Evolutionary conservation across 2,113 vertebrate genomes (phyloP).

Genomic region (Chionodraco myersi): DNA sequence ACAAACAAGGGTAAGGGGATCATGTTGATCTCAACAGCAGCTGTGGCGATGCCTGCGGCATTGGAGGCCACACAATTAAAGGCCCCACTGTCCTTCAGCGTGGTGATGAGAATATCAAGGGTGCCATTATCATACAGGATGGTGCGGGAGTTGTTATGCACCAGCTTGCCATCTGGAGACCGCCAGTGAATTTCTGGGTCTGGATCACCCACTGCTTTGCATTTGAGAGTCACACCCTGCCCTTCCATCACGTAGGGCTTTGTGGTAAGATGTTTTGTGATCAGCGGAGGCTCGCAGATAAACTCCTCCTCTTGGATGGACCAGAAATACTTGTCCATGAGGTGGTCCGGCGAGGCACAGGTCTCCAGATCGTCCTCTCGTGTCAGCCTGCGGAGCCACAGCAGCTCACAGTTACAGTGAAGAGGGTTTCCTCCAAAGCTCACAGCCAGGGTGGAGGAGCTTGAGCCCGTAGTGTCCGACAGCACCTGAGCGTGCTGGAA

Average conservation of each 20-base stretch:
- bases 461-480: constrained; percentile 83
- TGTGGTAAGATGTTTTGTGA: constrained; percentile 87
- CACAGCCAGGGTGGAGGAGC: constrained; percentile 85
- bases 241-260: constrained; percentile 91
- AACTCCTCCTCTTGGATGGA: constrained; percentile 95
- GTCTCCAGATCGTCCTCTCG: constrained; percentile 92
- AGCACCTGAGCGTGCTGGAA: constrained; percentile 86
- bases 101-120: constrained; percentile 93
- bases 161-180: constrained; percentile 90
- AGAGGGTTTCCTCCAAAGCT: constrained; percentile 94
- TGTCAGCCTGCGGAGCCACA: constrained; percentile 91
- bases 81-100: constrained; percentile 90
- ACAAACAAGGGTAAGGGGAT: constrained; percentile 90
- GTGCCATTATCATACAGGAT: constrained; percentile 90
- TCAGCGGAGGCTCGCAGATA: constrained; percentile 89
- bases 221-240: constrained; percentile 90
- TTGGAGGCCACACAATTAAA: constrained; percentile 96
- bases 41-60: constrained; percentile 90
- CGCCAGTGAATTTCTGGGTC: constrained; percentile 93
- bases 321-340: constrained; percentile 95
- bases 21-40: constrained; percentile 89
- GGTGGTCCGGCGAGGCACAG: constrained; percentile 90
- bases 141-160: constrained; percentile 90
- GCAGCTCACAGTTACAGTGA: constrained; percentile 94
- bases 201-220: constrained; percentile 90